Percentiles rank a stretch among this genome's conserved stretches.
These are phyloP conservation scores for Maniola jurtina DNA, from an alignment of 1,140 invertebrate genomes.

Conservation along the genomic window DNA sequence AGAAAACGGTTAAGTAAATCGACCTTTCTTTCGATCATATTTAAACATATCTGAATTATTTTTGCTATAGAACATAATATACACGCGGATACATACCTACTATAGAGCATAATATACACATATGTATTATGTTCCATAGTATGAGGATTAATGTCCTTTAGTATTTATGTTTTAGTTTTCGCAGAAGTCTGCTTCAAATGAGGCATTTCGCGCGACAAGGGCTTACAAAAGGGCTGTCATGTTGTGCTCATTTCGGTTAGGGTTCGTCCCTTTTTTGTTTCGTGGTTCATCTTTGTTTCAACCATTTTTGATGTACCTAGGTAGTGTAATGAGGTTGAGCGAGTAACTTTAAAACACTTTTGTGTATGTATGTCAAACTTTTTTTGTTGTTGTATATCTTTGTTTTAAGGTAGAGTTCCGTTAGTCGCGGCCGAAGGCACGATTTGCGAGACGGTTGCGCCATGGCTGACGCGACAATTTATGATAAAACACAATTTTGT, in stretches of 20 bases:
- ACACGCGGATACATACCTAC: no score
- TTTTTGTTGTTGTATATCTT: neutral
- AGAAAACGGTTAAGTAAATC: no score
- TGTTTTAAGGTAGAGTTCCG: no score
- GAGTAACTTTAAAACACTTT: neutral
- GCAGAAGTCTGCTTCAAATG: conserved; percentile 18
- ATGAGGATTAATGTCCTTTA: conserved; percentile 16
- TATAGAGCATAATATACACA: no score
- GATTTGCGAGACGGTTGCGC: no score
- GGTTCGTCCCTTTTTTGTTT: conserved; percentile 27
- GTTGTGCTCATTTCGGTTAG: conserved; percentile 31
- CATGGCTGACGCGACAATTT: no score
- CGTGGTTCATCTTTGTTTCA: conserved; percentile 14
- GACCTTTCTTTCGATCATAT: no score
- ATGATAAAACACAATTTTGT: no score
- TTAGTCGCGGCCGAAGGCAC: no score
- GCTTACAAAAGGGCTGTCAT: conserved; percentile 31
- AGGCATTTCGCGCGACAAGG: conserved; percentile 30
- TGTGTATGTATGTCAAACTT: neutral
- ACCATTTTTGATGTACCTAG: conserved; percentile 13
- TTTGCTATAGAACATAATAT: no score
- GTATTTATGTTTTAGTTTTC: conserved; percentile 20
- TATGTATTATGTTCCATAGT: no score
- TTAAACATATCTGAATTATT: no score
- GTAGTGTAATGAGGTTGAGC: conserved; percentile 8